Evolutionary conservation across 2,797 vertebrate species (phyloP).

Genomic region (Etheostoma perlongum): DNA sequence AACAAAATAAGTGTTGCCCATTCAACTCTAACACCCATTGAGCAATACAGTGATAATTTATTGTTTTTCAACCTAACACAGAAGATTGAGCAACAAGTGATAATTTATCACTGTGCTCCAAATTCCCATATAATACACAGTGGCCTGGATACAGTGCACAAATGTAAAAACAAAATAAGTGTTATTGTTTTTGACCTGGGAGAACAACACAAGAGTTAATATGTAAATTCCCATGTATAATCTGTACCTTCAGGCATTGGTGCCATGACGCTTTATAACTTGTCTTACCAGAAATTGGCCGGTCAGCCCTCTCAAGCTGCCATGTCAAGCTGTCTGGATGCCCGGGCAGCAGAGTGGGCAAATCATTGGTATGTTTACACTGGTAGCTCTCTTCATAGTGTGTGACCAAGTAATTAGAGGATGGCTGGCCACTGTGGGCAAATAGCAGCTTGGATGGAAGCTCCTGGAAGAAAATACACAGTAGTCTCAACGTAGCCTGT

Average conservation of each 20-base stretch:
- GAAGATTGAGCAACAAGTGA: no score
- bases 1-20: no score
- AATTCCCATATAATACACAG: conserved; percentile 68
- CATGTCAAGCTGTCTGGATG: conserved; percentile 72
- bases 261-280: conserved; percentile 24
- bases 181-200: no score
- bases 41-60: conserved; percentile 52
- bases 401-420: conserved; percentile 77
- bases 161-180: no score
- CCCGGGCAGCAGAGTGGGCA: conserved; percentile 77
- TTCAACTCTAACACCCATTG: conserved; percentile 59
- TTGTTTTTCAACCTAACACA: no score
- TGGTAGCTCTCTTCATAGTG: conserved; percentile 84
- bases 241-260: conserved; percentile 16
- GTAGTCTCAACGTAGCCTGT: conserved; percentile 20
- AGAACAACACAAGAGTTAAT: not conserved
- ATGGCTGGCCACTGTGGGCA: conserved; percentile 74
- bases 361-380: conserved; percentile 44
- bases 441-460: conserved; percentile 83
- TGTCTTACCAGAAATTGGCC: conserved; percentile 81
- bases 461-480: conserved; percentile 78
- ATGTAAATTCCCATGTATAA: conserved; percentile 34
- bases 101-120: conserved; percentile 62
- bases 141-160: conserved; percentile 59
- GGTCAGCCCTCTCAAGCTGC: conserved; percentile 83